Base-by-base conservation (phyloP, 2,888 invertebrate genomes). In the Gastrophysa polygoni region DNA sequence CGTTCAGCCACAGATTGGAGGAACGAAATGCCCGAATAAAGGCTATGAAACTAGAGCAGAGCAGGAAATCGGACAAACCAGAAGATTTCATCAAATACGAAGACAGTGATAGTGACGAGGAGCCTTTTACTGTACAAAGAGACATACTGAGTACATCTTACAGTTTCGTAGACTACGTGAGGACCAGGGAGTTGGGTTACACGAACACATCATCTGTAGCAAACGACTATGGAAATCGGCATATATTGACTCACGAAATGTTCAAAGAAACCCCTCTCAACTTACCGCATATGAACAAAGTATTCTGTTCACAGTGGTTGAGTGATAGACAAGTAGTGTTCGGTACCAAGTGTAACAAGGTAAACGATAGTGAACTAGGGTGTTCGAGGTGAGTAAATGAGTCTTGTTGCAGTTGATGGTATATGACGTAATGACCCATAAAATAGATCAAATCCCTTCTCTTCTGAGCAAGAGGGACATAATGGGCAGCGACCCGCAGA, bases 311-410 rank as follows among this genome's bases (percentile, higher is more conserved):
- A 0, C 92, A 96, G 80, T 98, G 98, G 97, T 85, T 98, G 38
- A 95, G 94, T 71, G 94, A 95, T 82, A 87, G 95, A 74, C 96
- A 96, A 84, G 92, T 98, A 60, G 95, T 96, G 18, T 95, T 96
- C 81, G 98, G 97, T 57, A 97, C 97, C 54, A 98, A 98, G 82
- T 97, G 98, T 83, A 97, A 97, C 83, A 96, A 95, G 88, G 93
- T 93, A 80, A 74, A 63, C 46, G 32, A 32, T 6, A 8, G 32
- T 32, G 6, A 6, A 6, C 10, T 32, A 32, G 2, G 11, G 24
- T 24, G 24, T 50, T 50, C n/a, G n/a, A n/a, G n/a, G n/a, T n/a
- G n/a, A n/a, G n/a, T n/a, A n/a, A 29, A 43, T 58, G 28, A 7
- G 10, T 49, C 43, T 56, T 14, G 10, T 58, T 58, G 7, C 81